Base-by-base conservation (phyloP, 2,888 invertebrate species). In the Leptinotarsa rubiginosa region DNA sequence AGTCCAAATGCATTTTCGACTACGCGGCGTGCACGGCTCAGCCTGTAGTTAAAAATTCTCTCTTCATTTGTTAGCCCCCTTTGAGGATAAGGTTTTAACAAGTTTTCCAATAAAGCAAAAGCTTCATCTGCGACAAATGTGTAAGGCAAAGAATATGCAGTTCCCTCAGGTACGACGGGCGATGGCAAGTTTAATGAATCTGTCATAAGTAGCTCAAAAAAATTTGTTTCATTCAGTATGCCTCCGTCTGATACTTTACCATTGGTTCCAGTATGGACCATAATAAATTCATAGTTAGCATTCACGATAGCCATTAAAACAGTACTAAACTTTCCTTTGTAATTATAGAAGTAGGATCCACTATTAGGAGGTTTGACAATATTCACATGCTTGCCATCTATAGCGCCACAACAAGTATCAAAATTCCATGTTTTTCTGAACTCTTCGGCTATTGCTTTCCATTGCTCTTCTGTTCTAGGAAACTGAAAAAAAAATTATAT, bases 341-440 rank as follows among this genome's bases (percentile, higher is more conserved):
- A 31, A 31, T 31, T 31, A 31, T 7, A 31, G 31, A 31, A 31
- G 31, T 31, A 31, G 31, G 31, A 31, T 31, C 31, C 31, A 31
- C 31, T 31, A 31, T 31, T 31, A 49, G 49, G 49, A 49, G 49
- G 49, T 49, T 49, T 49, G 49, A 49, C 49, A 49, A 49, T 49
- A 49, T 49, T 49, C 16, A 69, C 47, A 65, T 73, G 69, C 69
- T 73, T 73, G n/a, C 65, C 69, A 31, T 69, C 73, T 69, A 73
- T n/a, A 18, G 73, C 65, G 47, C 73, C 73, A 41, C 69, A 31
- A 47, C 73, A 73, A 52, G 69, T 31, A 49, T 69, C 69, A 59
- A 73, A 73, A 67, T 73, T 73, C 65, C 65, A 65, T 41, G 20
- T 62, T 18, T 69, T 25, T 54, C 64, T 54, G 64, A 65, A 71